Evolutionary conservation across 2,113 vertebrate species (phyloP).

Genomic region (Protobothrops flavoviridis): DNA sequence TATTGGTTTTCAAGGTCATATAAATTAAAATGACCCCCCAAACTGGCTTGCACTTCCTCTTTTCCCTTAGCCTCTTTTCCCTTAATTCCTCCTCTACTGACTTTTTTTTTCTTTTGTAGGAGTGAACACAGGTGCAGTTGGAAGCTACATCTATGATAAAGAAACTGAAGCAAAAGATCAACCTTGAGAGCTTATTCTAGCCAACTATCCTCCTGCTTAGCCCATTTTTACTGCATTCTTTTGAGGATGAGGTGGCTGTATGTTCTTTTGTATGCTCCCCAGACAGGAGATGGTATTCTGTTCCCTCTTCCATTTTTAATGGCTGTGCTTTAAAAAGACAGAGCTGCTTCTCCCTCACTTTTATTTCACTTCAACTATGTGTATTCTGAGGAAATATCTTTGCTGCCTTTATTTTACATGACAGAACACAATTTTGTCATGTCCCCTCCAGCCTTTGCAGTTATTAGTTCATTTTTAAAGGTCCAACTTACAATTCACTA

Average conservation of each 20-base stretch:
- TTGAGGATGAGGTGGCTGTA: slow-evolving; percentile 1
- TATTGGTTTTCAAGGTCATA: not conserved
- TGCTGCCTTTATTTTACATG: not conserved
- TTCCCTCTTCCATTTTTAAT: slow-evolving; percentile 33
- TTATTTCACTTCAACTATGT: too few relatives aligned
- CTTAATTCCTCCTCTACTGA: not conserved
- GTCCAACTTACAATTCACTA: not conserved
- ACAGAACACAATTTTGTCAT: rapidly evolving
- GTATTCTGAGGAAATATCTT: not conserved
- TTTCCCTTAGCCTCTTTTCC: not conserved
- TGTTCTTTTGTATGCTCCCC: slow-evolving; percentile 22
- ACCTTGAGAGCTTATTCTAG: slow-evolving; percentile 67
- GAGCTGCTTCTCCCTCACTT: not conserved
- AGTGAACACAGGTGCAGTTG: slow-evolving; percentile 95
- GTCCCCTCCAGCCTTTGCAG: not conserved
- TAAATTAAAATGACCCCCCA: not conserved
- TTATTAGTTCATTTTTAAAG: too few relatives aligned
- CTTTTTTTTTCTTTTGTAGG: slow-evolving; percentile 68
- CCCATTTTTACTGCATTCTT: slow-evolving; percentile 30
- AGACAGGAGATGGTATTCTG: not conserved
- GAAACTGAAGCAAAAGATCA: slow-evolving; percentile 83
- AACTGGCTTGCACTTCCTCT: not conserved
- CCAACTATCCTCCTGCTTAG: rapidly evolving
- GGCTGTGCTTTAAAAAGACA: slow-evolving; percentile 53
- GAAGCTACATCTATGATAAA: slow-evolving; percentile 97